Evolutionary conservation across 1,140 invertebrate genomes (phyloP).

Genomic region (Rhynchophorus ferrugineus): DNA sequence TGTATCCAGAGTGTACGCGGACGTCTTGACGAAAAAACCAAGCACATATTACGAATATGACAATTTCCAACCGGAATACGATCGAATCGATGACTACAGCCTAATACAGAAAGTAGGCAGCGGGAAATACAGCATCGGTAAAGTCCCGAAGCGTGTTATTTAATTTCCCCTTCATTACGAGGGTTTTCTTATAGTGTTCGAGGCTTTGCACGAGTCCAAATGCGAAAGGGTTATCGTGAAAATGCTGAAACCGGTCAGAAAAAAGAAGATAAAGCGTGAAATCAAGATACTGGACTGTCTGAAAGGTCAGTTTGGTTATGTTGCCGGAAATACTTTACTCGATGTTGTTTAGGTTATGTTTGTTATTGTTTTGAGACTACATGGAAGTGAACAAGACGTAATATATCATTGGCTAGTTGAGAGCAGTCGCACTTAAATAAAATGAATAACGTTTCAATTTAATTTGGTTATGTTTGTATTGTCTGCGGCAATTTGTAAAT

Average conservation of each 20-base stretch:
- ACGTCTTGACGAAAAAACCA: slow-evolving; percentile 94
- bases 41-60: slow-evolving; percentile 99
- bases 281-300: slow-evolving; percentile 78
- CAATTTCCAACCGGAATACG: slow-evolving; percentile 93
- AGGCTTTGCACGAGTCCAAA: slow-evolving; percentile 14
- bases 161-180: no score
- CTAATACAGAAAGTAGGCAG: slow-evolving; percentile 95
- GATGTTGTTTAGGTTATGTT: not conserved
- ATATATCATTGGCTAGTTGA: no score
- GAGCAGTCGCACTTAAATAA: no score
- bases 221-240: slow-evolving; percentile 35
- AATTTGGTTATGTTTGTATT: no score
- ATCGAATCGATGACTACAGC: slow-evolving; percentile 97
- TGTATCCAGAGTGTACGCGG: slow-evolving; percentile 75
- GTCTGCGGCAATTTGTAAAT: no score
- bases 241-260: slow-evolving; percentile 64
- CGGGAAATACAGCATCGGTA: slow-evolving; percentile 97
- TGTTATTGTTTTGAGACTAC: no score
- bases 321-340: no score
- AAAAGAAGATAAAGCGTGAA: slow-evolving; percentile 77
- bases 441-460: no score
- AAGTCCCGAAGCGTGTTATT: no score
- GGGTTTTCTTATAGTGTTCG: slow-evolving; percentile 15
- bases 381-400: no score
- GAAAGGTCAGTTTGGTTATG: slow-evolving; percentile 39